A percentile compares a stretch with the other conserved stretches of the same genome.
Evolutionary conservation across 2,888 invertebrate genomes (phyloP).

Genomic region (Synanthedon andrenaeformis): DNA sequence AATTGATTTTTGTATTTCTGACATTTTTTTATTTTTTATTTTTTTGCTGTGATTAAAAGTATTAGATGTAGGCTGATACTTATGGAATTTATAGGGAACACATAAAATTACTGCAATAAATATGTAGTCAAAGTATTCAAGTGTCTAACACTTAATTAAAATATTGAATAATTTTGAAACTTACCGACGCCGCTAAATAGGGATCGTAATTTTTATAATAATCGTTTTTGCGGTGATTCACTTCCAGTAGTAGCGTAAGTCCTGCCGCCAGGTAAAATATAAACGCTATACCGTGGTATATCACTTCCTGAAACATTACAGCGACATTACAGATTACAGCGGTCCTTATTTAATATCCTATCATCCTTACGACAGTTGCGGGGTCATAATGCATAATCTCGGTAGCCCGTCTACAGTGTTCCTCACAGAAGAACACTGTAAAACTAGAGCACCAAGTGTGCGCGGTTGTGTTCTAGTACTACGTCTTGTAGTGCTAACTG

Average conservation of each 20-base stretch:
- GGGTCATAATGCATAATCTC: too few species aligned
- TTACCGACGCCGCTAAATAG: conserved; percentile 79
- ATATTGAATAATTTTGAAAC: not conserved
- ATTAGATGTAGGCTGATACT: not conserved
- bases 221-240: conserved; percentile 61
- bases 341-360: not conserved
- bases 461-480: too few species aligned
- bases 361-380: not conserved
- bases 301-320: conserved; percentile 76
- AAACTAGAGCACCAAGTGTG: too few species aligned
- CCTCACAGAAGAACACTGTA: too few species aligned
- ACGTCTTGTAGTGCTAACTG: too few species aligned
- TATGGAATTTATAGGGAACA: conserved; percentile 4
- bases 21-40: too few species aligned
- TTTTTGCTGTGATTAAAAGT: too few species aligned
- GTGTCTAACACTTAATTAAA: not conserved
- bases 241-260: conserved; percentile 75
- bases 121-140: not conserved
- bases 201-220: conserved; percentile 74
- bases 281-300: conserved; percentile 83
- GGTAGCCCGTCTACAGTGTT: too few species aligned
- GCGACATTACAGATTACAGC: not conserved
- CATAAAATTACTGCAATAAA: not conserved
- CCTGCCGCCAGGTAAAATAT: conserved; percentile 79
- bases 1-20: too few species aligned